Conservation (phyloP, 2,797 vertebrate genomes). For the Gadopsis bispinosus region DNA sequence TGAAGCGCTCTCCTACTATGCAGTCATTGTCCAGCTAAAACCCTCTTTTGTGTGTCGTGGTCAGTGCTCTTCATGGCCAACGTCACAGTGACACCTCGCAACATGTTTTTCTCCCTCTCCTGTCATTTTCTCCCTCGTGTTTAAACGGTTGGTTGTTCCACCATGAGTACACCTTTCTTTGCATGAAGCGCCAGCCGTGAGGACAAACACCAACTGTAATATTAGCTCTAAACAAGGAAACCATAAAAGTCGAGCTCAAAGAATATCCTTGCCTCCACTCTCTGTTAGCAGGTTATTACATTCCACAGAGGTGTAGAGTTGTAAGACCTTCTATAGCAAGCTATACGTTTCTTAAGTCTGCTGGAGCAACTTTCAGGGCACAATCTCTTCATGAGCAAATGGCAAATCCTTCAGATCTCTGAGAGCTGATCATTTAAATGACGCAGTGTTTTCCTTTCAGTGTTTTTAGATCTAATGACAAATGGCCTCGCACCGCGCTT, state of each 20-base stretch:
- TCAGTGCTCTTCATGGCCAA: constrained; percentile 40
- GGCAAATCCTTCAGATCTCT: neutral
- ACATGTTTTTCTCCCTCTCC: constrained; percentile 9
- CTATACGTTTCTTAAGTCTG: neutral
- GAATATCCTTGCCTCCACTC: neutral
- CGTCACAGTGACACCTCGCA: constrained; percentile 46
- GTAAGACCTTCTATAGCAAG: neutral
- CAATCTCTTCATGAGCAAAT: neutral
- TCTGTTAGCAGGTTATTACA: neutral
- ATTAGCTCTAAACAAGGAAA: neutral
- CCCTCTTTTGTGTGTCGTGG: constrained; percentile 66
- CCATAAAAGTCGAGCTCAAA: neutral
- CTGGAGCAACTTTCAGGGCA: neutral
- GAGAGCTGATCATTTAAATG: neutral
- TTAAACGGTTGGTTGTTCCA: neutral
- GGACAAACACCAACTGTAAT: neutral
- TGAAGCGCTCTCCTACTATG: constrained; percentile 45
- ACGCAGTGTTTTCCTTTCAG: neutral
- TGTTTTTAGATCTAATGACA: neutral
- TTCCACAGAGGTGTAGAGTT: neutral
- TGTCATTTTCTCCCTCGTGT: constrained; percentile 1
- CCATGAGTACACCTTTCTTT: neutral
- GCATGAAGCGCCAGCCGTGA: neutral
- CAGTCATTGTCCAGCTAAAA: constrained; percentile 65
- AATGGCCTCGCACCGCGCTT: too few species aligned